Evolutionary conservation across 2,797 vertebrate genomes (phyloP).

Genomic region (Hippocampus kuda): DNA sequence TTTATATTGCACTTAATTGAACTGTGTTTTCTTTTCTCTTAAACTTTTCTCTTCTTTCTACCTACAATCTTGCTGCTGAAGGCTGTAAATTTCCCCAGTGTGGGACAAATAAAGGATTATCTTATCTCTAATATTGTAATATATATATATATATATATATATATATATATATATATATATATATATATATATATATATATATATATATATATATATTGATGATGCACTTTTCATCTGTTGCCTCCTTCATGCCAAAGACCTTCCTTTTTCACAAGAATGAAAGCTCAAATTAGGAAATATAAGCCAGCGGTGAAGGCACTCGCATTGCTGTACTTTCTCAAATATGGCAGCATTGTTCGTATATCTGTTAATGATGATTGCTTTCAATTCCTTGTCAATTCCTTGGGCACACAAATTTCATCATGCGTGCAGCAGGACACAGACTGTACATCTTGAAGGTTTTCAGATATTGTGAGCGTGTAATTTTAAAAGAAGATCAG

Average conservation of each 20-base stretch:
- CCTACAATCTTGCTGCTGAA: no score
- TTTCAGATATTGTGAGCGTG: conserved; percentile 11
- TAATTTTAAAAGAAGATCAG: neutral
- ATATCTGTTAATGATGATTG: neutral
- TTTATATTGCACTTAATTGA: no score
- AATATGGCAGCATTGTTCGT: neutral
- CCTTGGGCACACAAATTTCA: neutral
- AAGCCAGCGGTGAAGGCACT: neutral
- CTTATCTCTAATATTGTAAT: no score
- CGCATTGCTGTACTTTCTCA: neutral
- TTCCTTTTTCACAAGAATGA: neutral
- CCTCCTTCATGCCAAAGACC: neutral
- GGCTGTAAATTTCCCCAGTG: no score
- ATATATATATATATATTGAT: neutral
- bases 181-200: no score
- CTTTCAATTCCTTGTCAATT: no score
- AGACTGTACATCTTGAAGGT: neutral
- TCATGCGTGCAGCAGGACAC: neutral
- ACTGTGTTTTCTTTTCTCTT: no score
- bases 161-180: no score
- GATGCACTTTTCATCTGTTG: neutral
- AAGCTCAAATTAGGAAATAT: neutral
- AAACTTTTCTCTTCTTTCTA: no score
- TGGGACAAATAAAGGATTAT: no score
- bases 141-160: no score